Conservation (phyloP, 2,113 vertebrate genomes). For the Dicrurus megarhynchus region DNA sequence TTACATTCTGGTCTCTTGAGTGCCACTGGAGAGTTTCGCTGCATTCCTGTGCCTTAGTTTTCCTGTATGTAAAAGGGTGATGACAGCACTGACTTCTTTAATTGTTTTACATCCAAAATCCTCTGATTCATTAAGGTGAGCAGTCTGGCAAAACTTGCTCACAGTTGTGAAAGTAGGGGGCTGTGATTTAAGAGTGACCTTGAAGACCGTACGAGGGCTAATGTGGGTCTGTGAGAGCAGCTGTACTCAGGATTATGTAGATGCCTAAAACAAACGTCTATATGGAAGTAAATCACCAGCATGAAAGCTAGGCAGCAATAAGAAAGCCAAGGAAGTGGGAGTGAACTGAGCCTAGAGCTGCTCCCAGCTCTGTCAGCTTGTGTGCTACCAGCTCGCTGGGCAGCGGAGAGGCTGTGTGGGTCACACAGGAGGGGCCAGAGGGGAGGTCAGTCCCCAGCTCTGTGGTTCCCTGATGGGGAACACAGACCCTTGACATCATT, state of each 20-base stretch:
- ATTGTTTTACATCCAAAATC: neutral
- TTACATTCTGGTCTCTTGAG: neutral
- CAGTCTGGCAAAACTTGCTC: neutral
- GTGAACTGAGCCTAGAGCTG: neutral
- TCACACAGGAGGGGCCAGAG: fast-evolving
- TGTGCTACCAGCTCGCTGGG: fast-evolving
- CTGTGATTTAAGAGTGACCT: neutral
- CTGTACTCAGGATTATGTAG: neutral
- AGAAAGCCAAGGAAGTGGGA: neutral
- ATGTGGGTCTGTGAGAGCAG: neutral
- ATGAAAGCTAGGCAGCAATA: neutral
- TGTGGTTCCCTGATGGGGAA: neutral
- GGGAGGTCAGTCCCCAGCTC: too few relatives aligned
- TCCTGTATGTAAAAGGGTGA: neutral
- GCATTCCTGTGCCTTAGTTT: neutral
- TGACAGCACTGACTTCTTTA: neutral
- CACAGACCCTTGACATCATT: fast-evolving
- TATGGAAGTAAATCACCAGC: neutral
- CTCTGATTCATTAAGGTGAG: neutral
- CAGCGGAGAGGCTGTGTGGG: neutral
- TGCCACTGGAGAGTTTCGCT: neutral
- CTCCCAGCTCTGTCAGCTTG: neutral
- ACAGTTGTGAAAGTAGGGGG: neutral
- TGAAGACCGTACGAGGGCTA: neutral
- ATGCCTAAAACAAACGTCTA: neutral